phyloP scores from a whole-genome alignment of 2,888 invertebrate species.

The Ophion ellenae region DNA sequence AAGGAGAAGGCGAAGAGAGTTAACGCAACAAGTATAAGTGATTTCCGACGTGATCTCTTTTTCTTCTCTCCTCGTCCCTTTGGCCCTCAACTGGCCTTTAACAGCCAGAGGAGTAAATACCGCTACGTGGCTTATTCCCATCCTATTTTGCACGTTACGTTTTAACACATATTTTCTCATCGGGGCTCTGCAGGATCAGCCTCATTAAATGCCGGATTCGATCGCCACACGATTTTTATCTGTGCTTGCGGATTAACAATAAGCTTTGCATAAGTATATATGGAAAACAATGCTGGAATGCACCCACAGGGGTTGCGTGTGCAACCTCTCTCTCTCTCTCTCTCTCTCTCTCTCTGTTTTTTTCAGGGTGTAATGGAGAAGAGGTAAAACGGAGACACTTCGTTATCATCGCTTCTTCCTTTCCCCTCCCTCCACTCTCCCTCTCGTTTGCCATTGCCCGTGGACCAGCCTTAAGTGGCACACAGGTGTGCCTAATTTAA shows the following conservation, averaged over 20 bases:
- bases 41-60: slow-evolving; percentile 37
- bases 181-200: slow-evolving; percentile 32
- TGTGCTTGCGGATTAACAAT: slow-evolving; percentile 57
- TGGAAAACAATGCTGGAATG: too few species aligned
- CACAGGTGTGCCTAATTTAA: slow-evolving; percentile 53
- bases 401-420: too few species aligned
- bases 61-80: slow-evolving; percentile 16
- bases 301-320: too few species aligned
- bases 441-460: slow-evolving; percentile 15
- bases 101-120: slow-evolving; percentile 3
- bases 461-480: slow-evolving; percentile 47
- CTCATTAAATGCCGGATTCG: slow-evolving; percentile 49
- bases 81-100: slow-evolving; percentile 38
- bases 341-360: too few species aligned
- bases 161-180: slow-evolving; percentile 21
- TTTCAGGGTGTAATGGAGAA: too few species aligned
- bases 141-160: slow-evolving; percentile 42
- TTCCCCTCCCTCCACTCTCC: background rate
- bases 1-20: slow-evolving; percentile 37
- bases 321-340: too few species aligned
- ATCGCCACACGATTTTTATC: slow-evolving; percentile 71
- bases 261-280: slow-evolving; percentile 53
- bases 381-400: too few species aligned
- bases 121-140: slow-evolving; percentile 27
- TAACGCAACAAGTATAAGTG: slow-evolving; percentile 70